Base-by-base conservation (phyloP, 1,140 invertebrate genomes). In the Polypedilum vanderplanki region DNA sequence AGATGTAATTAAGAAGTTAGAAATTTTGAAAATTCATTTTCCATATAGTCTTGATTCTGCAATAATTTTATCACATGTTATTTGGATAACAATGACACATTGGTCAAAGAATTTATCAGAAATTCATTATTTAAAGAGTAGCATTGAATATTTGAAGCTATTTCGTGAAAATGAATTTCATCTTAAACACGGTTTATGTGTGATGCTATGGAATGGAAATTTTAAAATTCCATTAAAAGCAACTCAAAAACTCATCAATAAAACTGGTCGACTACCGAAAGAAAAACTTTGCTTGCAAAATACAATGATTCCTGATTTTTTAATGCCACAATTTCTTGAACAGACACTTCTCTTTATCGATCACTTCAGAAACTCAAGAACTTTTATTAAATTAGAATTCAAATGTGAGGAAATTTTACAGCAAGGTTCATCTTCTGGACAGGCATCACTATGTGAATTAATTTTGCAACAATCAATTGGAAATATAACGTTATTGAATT, bases 131-230 rank as follows among this genome's bases (percentile, higher is more conserved):
- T 83, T 94, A 2, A 83, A 88, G 76, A 87, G 88, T 10, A 87
- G 89, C 0, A 78, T 93, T 1, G 81, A 82, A 64, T 90, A 88
- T 79, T 80, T 91, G 12, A 22, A 57, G 12, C 75, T 77, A 76
- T 85, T 80, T 74, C 84, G 77, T 75, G 77, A 81, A 79, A 46
- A 83, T 83, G 79, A 90, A 91, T 80, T 85, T 86, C 15, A 88
- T 70, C 83, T 93, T 74, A 87, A 88, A 78, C 87, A 91, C 78
- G 92, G 91, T 79, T 85, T 95, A 8, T 93, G 90, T 79, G 90
- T 88, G 76, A 87, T 98, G 78, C 85, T 96, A 76, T 98, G 95
- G 95, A 91, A 90, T 73, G 91, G 92, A 75, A 93, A 94, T 79
- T 82, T 96, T 22, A 89, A 90, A 78, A 90, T 90, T 79, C 84